These are phyloP conservation scores for Pseudomyrmex gracilis DNA, from an alignment of 1,140 invertebrate genomes.

Conservation along the genomic window DNA sequence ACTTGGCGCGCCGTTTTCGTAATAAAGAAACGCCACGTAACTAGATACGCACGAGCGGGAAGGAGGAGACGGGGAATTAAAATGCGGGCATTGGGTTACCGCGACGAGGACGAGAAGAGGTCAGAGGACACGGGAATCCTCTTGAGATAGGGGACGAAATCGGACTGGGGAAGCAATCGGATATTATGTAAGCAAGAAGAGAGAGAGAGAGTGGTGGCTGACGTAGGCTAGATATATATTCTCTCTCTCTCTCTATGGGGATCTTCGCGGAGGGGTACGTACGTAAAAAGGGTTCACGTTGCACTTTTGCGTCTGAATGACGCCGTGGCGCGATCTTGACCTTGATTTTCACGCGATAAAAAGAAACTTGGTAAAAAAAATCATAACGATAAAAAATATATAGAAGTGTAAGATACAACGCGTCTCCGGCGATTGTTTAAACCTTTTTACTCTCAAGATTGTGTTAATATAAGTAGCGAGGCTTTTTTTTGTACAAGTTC, in stretches of 20 bases:
- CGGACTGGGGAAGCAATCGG: conserved; percentile 75
- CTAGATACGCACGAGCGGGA: conserved; percentile 43
- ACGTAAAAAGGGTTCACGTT: conserved; percentile 32
- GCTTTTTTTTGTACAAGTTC: no score
- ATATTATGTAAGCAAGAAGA: conserved; percentile 78
- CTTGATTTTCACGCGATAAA: conserved; percentile 14
- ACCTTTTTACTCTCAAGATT: no score
- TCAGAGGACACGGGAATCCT: conserved; percentile 64
- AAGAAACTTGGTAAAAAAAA: background rate
- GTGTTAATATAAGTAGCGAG: no score
- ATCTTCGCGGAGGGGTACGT: background rate
- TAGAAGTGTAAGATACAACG: background rate
- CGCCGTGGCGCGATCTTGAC: conserved; percentile 27
- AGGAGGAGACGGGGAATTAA: conserved; percentile 53
- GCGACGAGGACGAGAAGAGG: conserved; percentile 58
- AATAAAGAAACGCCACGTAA: conserved; percentile 51
- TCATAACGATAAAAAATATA: background rate
- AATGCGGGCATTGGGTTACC: conserved; percentile 66
- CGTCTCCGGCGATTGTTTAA: no score
- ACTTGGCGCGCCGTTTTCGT: conserved; percentile 17
- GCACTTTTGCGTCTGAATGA: conserved; percentile 29
- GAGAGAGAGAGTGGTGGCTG: conserved; percentile 33
- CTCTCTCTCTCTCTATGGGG: background rate
- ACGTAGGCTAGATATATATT: conserved; percentile 47
- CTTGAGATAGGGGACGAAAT: conserved; percentile 58